Percentiles rank a stretch among this genome's conserved stretches.
These are phyloP conservation scores for Lasioglossum pauxillum DNA, from an alignment of 2,888 invertebrate genomes.

Conservation along the genomic window DNA sequence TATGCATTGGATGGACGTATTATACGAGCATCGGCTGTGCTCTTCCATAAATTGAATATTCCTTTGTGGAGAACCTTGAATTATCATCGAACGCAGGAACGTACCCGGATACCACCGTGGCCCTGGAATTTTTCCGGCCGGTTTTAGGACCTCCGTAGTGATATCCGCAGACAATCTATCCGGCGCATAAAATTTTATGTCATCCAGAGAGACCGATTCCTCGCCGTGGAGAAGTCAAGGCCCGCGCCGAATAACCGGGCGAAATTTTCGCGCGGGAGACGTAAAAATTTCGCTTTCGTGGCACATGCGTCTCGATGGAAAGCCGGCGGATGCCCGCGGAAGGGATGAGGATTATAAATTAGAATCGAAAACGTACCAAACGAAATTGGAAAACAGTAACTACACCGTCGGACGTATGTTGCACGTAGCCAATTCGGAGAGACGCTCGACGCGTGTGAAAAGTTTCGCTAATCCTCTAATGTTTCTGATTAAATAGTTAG, in stretches of 20 bases:
- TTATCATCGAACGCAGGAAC: slow-evolving; percentile 11
- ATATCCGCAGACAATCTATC: slow-evolving; percentile 48
- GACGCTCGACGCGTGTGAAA: background rate
- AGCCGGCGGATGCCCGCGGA: background rate
- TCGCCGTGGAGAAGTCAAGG: slow-evolving; percentile 26
- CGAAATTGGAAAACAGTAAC: slow-evolving; percentile 13
- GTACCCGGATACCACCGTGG: slow-evolving; percentile 20
- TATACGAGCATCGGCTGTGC: slow-evolving; percentile 20
- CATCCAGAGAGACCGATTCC: slow-evolving; percentile 57
- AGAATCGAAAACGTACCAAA: background rate
- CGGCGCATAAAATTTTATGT: slow-evolving; percentile 67
- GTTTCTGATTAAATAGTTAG: background rate
- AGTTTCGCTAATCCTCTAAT: background rate
- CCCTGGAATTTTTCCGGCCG: background rate
- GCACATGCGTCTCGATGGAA: slow-evolving; percentile 4
- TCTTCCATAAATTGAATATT: slow-evolving; percentile 48
- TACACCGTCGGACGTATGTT: background rate
- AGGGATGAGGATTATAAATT: slow-evolving; percentile 8
- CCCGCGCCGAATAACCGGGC: slow-evolving; percentile 30
- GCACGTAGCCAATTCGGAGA: background rate
- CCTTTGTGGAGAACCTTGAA: slow-evolving; percentile 31
- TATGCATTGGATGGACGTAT: slow-evolving; percentile 40
- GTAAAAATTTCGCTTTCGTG: slow-evolving; percentile 40
- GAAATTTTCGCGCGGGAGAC: slow-evolving; percentile 55
- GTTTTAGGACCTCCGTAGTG: slow-evolving; percentile 13